Evolutionary conservation across 1,140 invertebrate genomes (phyloP).

Genomic region (Glossosoma conforme): DNA sequence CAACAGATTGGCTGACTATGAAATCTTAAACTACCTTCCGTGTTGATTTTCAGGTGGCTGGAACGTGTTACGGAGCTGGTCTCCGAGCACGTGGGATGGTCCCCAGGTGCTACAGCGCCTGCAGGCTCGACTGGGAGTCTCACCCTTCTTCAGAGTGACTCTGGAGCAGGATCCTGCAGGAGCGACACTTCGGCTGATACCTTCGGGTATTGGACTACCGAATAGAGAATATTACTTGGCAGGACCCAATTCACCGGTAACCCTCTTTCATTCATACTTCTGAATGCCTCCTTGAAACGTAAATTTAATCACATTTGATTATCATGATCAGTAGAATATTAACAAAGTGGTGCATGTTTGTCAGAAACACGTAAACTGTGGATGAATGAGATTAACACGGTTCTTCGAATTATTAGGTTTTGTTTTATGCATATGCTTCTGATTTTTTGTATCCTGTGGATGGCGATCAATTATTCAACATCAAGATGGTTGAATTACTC

Average conservation of each 20-base stretch:
- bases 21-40: not conserved
- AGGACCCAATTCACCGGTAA: constrained; percentile 39
- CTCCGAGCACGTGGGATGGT: constrained; percentile 44
- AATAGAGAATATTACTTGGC: constrained; percentile 50
- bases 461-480: no score
- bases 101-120: constrained; percentile 6
- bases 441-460: no score
- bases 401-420: not conserved
- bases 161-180: constrained; percentile 26
- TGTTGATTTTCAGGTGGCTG: constrained; percentile 48
- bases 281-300: not conserved
- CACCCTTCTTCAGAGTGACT: constrained; percentile 7
- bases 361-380: not conserved
- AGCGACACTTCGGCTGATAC: constrained; percentile 48
- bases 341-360: not conserved
- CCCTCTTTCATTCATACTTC: constrained; percentile 18
- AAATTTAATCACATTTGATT: no score
- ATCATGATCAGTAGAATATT: no score
- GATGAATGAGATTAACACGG: not conserved
- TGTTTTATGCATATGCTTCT: not conserved
- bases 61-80: constrained; percentile 47
- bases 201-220: constrained; percentile 51
- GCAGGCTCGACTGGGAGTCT: constrained; percentile 1
- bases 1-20: not conserved
- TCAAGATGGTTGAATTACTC: no score